Base-by-base conservation (phyloP, 2,797 vertebrate genomes). In the Sphaeramia orbicularis region DNA sequence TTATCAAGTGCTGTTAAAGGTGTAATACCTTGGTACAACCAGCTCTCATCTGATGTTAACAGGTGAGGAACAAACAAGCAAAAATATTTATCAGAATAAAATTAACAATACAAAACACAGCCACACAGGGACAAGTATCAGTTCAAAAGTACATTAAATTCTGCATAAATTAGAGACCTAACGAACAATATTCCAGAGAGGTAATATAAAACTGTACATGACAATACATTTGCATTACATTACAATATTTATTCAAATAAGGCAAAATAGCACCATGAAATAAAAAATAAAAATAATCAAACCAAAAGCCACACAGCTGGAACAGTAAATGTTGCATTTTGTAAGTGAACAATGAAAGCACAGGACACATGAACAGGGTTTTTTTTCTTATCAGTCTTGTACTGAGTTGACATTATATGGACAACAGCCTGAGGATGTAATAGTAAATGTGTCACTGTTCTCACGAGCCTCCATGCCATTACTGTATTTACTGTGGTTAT, bases 131-230 rank as follows among this genome's bases (percentile, higher is more conserved):
- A 91, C 86, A 90, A 49, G 76, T 76, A 86, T 88, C 65, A 87
- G 78, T 78, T 86, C 67, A 83, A 86, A 92, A 87, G 78, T 86
- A 92, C 88, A 91, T 91, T 88, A 89, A 89, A 85, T 81, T 89
- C 76, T 83, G 92, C 72, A 92, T 89, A 93, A 91, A 91, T 92
- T 90, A 93, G 77, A 89, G 81, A 84, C 81, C 88, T 87, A 89
- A 83, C 87, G 81, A 84, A 85, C 84, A 89, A 78, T 86, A 85
- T 86, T 91, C 76, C 82, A 92, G 81, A 89, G 90, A 88, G 86
- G 91, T 91, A 89, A 89, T 81, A 91, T 92, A 90, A 92, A 94
- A 92, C 91, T 92, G 90, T 92, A 91, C 92, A 93, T 93, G 92
- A 90, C 90, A 86, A 93, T 90, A 91, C 89, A 92, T 89, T 90